Base-by-base conservation (phyloP, 37 sponge, comb jelly and placozoan genomes). In the Ianthella basta region DNA sequence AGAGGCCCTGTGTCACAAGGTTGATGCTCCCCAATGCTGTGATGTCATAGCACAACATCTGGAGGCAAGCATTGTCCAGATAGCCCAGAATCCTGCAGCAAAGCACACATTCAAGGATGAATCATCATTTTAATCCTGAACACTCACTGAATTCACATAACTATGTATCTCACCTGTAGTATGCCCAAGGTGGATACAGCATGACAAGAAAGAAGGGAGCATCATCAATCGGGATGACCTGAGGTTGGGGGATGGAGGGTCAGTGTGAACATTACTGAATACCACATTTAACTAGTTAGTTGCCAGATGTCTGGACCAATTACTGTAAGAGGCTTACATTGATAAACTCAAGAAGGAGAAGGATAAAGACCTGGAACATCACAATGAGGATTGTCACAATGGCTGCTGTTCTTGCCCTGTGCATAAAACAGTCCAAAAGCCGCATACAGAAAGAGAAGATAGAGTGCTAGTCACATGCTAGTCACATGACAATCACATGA, bases 101-200 rank as follows among this genome's bases (percentile, higher is more conserved):
- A 67, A 50, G 38, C 15, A 41, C 23, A 15, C 18, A 23, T 18
- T 24, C 19, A 21, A 12, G 39, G 23, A 4, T 24, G 80, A 40
- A 50, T 18, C n/a, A n/a, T n/a, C n/a, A n/a, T n/a, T n/a, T n/a
- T n/a, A n/a, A n/a, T n/a, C n/a, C n/a, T n/a, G n/a, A n/a, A n/a
- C n/a, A n/a, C n/a, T n/a, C n/a, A n/a, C n/a, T n/a, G n/a, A n/a
- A n/a, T n/a, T n/a, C n/a, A n/a, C n/a, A n/a, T n/a, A n/a, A n/a
- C n/a, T n/a, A n/a, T n/a, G n/a, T n/a, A n/a, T 18, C 37, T 1
- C 35, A 88, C 90, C 94, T 90, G 86, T 90, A 93, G 53, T 88
- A 93, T 65, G 88, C 88, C 61, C 87, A 89, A 35, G 91, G 90
- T 37, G 94, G 88, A 59, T 90, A 93, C 80, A 93, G 38, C 94